phyloP scores from a whole-genome alignment of 2,113 vertebrate species.

The Pheucticus melanocephalus region DNA sequence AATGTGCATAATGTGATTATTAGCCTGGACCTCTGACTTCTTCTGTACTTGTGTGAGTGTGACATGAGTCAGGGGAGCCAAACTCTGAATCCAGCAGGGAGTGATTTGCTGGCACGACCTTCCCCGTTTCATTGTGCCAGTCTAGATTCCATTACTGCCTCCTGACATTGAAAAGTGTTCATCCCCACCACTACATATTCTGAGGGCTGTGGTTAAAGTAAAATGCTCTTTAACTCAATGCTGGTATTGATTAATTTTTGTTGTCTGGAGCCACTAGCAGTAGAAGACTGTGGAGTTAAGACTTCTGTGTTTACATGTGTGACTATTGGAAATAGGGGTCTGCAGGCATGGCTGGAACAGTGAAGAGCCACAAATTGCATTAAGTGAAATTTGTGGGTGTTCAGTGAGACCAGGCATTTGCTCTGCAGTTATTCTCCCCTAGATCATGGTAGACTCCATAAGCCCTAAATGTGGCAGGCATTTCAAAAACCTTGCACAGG shows the following conservation, averaged over 20 bases:
- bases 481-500: neutral
- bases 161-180: neutral
- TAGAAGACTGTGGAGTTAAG: neutral
- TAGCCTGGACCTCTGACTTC: neutral
- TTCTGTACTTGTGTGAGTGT: neutral
- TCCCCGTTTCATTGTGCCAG: accelerated
- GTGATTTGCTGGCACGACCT: neutral
- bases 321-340: neutral
- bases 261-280: neutral
- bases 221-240: neutral
- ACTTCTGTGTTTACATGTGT: neutral
- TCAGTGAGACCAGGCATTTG: neutral
- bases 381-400: neutral
- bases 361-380: neutral
- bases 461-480: neutral
- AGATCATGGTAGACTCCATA: neutral
- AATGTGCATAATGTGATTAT: neutral
- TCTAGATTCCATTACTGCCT: neutral
- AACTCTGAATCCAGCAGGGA: neutral
- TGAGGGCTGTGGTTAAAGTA: neutral
- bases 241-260: neutral
- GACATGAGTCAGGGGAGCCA: neutral
- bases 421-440: neutral
- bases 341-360: neutral
- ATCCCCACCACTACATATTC: neutral